Base-by-base conservation (phyloP, 2,888 invertebrate species). In the Steinernema hermaphroditum region DNA sequence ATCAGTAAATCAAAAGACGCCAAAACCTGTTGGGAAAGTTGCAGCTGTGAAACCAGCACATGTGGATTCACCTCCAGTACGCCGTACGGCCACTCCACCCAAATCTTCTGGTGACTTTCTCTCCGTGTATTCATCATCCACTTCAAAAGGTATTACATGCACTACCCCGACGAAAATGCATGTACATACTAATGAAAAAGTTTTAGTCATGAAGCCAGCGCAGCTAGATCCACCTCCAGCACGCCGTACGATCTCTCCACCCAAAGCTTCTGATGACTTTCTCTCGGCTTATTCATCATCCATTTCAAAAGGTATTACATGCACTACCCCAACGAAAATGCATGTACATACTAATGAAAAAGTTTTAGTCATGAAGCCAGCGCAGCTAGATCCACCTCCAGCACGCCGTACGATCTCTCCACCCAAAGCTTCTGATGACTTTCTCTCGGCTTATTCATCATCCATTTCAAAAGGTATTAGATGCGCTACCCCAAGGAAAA, bases 1-100 rank as follows among this genome's bases (percentile, higher is more conserved):
- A 12, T 24, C 54, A 14, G 43, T 44, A 54, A 9, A 50, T 2
- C 46, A 41, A 24, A 73, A 74, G 68, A 57, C 70, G 16, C 44
- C 71, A 0, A 70, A 57, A 32, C 62, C 62, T 16, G 62, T 62
- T 1, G 62, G 62, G 4, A 62, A 62, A 19, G 62, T 62, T 14
- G 27, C 62, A 2, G 62, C 62, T 6, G 16, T 46, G 4, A 46
- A 46, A n/a, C 16, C 46, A n/a, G 46, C 46, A 46, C 46, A 46
- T 6, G 22, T n/a, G 22, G 16, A 6, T 4, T 6, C 46, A 19
- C 46, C 46, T 46, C 22, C 46, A 46, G 46, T 46, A n/a, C n/a
- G n/a, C n/a, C n/a, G n/a, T n/a, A 46, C 6, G 46, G 16, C 46
- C 4, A 46, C 46, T 6, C 46, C 46, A 46, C 46, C 46, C n/a